Conservation (phyloP, 1,140 invertebrate genomes). For the Macrotrachela quadricornifera region DNA sequence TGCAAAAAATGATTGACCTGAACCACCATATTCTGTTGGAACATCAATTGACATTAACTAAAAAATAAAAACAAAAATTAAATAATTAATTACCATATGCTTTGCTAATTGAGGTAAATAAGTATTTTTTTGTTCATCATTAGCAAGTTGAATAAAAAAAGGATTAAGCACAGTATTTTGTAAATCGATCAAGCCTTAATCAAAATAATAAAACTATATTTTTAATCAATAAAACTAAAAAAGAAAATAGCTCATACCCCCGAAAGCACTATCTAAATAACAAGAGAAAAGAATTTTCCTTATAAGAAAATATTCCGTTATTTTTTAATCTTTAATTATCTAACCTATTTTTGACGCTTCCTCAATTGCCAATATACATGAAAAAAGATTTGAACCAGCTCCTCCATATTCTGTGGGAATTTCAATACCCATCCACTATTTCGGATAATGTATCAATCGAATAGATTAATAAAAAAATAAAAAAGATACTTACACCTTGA, state of each 20-base stretch:
- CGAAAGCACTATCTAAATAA: neutral
- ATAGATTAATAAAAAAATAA: neutral
- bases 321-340: neutral
- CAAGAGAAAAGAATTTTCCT: neutral
- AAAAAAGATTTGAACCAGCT: neutral
- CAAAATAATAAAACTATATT: too few species aligned
- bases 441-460: too few species aligned
- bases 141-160: slow-evolving; percentile 26
- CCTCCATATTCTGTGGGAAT: slow-evolving; percentile 62
- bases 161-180: slow-evolving; percentile 1
- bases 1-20: slow-evolving; percentile 62
- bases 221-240: too few species aligned
- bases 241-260: too few species aligned
- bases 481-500: slow-evolving; percentile 46
- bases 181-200: neutral
- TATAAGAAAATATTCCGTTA: neutral
- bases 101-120: slow-evolving; percentile 36
- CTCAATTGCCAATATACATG: neutral
- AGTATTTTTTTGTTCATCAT: slow-evolving; percentile 38
- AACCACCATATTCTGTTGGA: slow-evolving; percentile 60
- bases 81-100: slow-evolving; percentile 20
- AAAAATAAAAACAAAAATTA: slow-evolving; percentile 20
- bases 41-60: slow-evolving; percentile 82
- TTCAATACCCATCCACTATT: slow-evolving; percentile 74
- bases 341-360: neutral